Conservation (phyloP, 1,140 invertebrate species). For the Pollicipes pollicipes region DNA sequence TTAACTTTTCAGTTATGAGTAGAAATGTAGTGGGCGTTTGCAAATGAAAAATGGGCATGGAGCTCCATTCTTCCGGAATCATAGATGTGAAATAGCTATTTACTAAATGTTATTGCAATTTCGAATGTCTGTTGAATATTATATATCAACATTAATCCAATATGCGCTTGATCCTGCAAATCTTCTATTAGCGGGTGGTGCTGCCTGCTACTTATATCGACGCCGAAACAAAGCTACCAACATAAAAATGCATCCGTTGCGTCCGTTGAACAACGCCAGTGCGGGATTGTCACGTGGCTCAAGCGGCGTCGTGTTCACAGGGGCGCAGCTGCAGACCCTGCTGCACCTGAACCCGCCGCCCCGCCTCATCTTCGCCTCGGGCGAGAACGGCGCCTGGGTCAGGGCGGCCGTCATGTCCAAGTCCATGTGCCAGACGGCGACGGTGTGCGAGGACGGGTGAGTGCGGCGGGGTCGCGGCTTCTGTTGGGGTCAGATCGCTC, state of each 20-base stretch:
- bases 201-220: too few species aligned
- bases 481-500: conserved; percentile 32
- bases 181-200: too few species aligned
- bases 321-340: conserved; percentile 16
- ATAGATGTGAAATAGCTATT: too few species aligned
- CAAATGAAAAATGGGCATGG: too few species aligned
- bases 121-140: conserved; percentile 6
- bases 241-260: not conserved
- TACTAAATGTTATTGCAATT: conserved; percentile 1
- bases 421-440: conserved; percentile 29
- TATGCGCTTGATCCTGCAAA: not conserved
- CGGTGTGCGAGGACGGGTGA: conserved; percentile 36
- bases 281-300: not conserved
- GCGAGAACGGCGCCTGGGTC: conserved; percentile 34
- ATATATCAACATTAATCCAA: not conserved
- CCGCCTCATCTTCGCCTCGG: conserved; percentile 35
- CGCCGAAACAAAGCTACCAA: too few species aligned
- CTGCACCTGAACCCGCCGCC: conserved; percentile 34
- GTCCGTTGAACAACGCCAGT: not conserved
- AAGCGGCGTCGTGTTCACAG: conserved; percentile 10
- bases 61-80: too few species aligned
- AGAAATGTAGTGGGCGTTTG: too few species aligned
- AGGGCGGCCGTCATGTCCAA: conserved; percentile 29
- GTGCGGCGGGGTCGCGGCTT: conserved; percentile 25
- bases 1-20: too few species aligned